These are phyloP conservation scores for Leptopilina drosophilae DNA, from an alignment of 2,888 invertebrate species.

Conservation along the genomic window DNA sequence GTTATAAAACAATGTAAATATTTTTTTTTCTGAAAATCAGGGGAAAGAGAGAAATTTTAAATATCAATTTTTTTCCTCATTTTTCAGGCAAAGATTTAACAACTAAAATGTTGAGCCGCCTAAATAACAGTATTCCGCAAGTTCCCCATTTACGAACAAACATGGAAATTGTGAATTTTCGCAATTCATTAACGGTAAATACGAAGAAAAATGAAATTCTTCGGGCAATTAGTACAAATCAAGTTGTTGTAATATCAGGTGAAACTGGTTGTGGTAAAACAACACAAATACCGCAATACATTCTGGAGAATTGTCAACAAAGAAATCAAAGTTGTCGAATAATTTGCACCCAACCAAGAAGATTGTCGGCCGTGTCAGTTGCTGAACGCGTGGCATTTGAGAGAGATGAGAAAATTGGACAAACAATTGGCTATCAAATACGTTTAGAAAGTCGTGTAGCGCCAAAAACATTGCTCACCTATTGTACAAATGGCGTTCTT, in stretches of 20 bases:
- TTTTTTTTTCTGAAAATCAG: background rate
- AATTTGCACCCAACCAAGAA: constrained; percentile 94
- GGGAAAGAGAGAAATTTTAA: background rate
- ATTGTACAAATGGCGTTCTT: constrained; percentile 94
- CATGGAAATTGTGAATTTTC: constrained; percentile 79
- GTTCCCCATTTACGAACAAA: constrained; percentile 79
- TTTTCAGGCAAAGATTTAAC: constrained; percentile 73
- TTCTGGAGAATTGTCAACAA: constrained; percentile 86
- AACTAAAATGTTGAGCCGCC: constrained; percentile 81
- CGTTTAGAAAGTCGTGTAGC: constrained; percentile 91
- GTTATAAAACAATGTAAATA: no score
- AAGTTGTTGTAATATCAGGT: constrained; percentile 86
- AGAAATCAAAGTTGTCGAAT: constrained; percentile 86
- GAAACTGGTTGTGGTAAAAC: constrained; percentile 97
- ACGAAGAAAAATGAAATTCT: constrained; percentile 83
- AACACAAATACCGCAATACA: constrained; percentile 95
- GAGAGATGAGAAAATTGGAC: constrained; percentile 83
- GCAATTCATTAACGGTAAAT: constrained; percentile 85
- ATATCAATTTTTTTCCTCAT: background rate
- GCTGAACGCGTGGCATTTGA: constrained; percentile 91
- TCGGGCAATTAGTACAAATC: constrained; percentile 76
- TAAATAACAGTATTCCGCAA: constrained; percentile 85
- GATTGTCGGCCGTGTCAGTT: constrained; percentile 93
- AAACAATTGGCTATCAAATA: constrained; percentile 92
- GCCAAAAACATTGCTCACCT: constrained; percentile 88